phyloP scores from a whole-genome alignment of 2,113 vertebrate genomes.

The Zapus hudsonius region DNA sequence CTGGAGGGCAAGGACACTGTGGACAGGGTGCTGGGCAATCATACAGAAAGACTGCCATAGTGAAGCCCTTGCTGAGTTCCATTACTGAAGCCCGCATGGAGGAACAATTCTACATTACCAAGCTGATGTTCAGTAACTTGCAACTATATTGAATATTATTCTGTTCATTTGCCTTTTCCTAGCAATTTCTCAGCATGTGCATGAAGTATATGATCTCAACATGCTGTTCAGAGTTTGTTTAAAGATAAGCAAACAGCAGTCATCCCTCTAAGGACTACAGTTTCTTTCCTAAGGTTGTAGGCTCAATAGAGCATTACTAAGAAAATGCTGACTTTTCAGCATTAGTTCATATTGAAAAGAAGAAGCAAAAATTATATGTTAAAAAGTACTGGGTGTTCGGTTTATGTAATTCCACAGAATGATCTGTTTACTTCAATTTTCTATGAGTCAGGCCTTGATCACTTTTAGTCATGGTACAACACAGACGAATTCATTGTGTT shows the following conservation, averaged over 20 bases:
- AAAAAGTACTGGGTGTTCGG: not conserved
- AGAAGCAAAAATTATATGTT: not conserved
- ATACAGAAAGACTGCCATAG: not conserved
- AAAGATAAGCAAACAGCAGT: not conserved
- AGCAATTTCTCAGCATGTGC: not conserved
- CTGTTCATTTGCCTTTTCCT: not conserved
- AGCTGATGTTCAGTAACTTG: not conserved
- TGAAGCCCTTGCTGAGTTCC: not conserved
- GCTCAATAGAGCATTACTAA: not conserved
- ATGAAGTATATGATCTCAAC: not conserved
- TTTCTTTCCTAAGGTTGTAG: not conserved
- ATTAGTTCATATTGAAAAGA: not conserved
- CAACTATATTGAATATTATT: not conserved
- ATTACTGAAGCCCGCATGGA: not conserved
- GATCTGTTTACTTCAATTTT: conserved; percentile 50
- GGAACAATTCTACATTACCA: not conserved
- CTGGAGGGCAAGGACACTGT: fast-evolving
- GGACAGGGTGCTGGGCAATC: not conserved
- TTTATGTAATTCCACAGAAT: conserved; percentile 38
- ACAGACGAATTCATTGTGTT: conserved; percentile 58
- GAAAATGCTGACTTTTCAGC: not conserved
- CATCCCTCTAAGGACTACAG: not conserved
- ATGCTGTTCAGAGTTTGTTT: not conserved
- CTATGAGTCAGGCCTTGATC: conserved; percentile 45
- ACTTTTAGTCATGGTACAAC: conserved; percentile 7